Evolutionary conservation across 2,113 vertebrate genomes (phyloP).

Genomic region (Neolamprologus devosi): DNA sequence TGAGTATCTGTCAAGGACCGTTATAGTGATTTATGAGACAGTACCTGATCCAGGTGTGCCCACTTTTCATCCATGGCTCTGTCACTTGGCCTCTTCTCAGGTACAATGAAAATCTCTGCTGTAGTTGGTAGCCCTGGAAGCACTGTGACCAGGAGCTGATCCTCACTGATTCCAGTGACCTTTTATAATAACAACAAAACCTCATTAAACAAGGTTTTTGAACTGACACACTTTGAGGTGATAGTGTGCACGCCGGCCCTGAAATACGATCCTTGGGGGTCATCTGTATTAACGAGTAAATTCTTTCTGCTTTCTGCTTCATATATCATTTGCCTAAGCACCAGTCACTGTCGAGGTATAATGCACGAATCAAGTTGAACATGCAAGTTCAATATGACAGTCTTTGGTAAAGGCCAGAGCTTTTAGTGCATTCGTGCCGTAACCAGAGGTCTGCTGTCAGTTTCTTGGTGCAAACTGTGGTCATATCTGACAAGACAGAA

Average conservation of each 20-base stretch:
- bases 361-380: constrained; percentile 22
- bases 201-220: not conserved
- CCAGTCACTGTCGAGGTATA: constrained; percentile 31
- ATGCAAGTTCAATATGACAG: constrained; percentile 46
- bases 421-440: constrained; percentile 54
- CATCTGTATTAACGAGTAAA: not conserved
- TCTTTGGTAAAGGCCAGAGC: constrained; percentile 47
- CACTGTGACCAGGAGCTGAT: constrained; percentile 80
- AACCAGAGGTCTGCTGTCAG: constrained; percentile 63
- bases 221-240: not conserved
- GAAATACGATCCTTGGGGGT: not conserved
- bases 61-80: constrained; percentile 62
- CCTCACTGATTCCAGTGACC: constrained; percentile 78
- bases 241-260: not conserved
- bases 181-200: constrained; percentile 48
- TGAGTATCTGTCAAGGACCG: not conserved
- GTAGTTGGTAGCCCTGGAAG: constrained; percentile 81
- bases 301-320: not conserved
- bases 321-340: constrained; percentile 39
- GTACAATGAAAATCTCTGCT: constrained; percentile 84
- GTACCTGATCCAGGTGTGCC: constrained; percentile 80
- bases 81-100: constrained; percentile 62
- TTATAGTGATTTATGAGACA: not conserved
- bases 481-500: constrained; percentile 63
- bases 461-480: constrained; percentile 36